phyloP scores from a whole-genome alignment of 2,888 invertebrate genomes.

The Metacarcinus magister region DNA sequence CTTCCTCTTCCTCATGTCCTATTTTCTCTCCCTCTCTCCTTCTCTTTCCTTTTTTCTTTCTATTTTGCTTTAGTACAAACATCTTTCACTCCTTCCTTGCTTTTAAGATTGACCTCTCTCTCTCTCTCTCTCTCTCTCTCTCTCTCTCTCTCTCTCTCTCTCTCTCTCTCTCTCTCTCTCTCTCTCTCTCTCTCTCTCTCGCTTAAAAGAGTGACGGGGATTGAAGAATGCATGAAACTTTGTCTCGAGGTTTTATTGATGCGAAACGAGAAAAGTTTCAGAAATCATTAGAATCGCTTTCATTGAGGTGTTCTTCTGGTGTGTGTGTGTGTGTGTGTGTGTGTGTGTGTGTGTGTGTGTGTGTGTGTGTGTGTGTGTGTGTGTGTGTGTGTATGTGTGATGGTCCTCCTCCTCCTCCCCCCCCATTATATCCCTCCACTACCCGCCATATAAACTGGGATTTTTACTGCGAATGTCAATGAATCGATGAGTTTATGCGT shows the following conservation, averaged over 20 bases:
- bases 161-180: slow-evolving; percentile 49
- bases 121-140: neutral
- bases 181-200: slow-evolving; percentile 46
- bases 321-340: slow-evolving; percentile 26
- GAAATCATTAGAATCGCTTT: slow-evolving; percentile 48
- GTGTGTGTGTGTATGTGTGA: neutral
- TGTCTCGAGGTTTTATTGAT: slow-evolving; percentile 37
- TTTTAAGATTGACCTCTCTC: neutral
- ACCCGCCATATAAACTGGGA: neutral
- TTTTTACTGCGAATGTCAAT: slow-evolving; percentile 4
- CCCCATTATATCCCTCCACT: neutral
- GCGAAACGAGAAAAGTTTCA: slow-evolving; percentile 17
- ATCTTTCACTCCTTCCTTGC: neutral
- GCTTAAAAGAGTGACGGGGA: slow-evolving; percentile 35
- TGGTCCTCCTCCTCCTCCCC: neutral
- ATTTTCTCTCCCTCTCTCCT: neutral
- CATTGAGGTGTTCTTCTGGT: slow-evolving; percentile 41
- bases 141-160: slow-evolving; percentile 26
- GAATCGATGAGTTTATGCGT: neutral
- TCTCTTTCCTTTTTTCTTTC: neutral
- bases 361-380: neutral
- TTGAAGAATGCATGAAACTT: slow-evolving; percentile 48
- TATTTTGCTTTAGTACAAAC: neutral
- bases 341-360: neutral
- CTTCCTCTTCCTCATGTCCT: neutral